A percentile compares a stretch with the other conserved stretches of the same genome.
Evolutionary conservation across 1,140 invertebrate genomes (phyloP).

Genomic region (Drosophila sp.): DNA sequence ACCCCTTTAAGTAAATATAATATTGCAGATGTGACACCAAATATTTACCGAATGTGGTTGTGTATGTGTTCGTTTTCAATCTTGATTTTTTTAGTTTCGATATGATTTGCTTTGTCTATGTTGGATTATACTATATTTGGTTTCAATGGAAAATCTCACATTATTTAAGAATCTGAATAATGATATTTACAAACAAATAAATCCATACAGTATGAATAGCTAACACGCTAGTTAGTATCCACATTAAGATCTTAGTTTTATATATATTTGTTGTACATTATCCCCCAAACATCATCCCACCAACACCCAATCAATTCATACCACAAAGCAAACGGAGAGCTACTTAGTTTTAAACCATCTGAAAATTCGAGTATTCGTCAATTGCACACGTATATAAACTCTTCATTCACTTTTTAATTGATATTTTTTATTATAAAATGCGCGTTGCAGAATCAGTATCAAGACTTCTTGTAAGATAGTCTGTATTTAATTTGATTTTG

Average conservation of each 20-base stretch:
- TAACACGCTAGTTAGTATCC: too few species aligned
- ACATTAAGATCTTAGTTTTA: constrained; percentile 15
- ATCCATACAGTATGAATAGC: constrained; percentile 36
- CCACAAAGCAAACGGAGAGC: constrained; percentile 47
- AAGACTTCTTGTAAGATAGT: too few species aligned
- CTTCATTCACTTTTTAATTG: too few species aligned
- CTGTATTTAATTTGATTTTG: too few species aligned
- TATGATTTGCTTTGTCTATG: neutral
- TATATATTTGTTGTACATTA: constrained; percentile 32
- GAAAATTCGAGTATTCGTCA: neutral
- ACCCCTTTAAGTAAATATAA: neutral
- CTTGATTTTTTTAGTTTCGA: constrained; percentile 10
- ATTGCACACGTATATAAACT: neutral
- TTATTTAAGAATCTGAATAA: constrained; percentile 46
- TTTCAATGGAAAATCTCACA: constrained; percentile 29
- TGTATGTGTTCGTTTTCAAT: neutral
- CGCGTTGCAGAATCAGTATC: too few species aligned
- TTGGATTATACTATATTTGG: constrained; percentile 14
- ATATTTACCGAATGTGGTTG: neutral
- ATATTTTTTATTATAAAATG: too few species aligned
- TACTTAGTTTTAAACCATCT: constrained; percentile 36
- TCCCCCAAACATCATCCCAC: neutral
- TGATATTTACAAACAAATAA: constrained; percentile 26
- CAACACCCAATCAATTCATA: neutral
- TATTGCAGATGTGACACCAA: neutral